Evolutionary conservation across 2,888 invertebrate species (phyloP).

Genomic region (Melinaea marsaeus): DNA sequence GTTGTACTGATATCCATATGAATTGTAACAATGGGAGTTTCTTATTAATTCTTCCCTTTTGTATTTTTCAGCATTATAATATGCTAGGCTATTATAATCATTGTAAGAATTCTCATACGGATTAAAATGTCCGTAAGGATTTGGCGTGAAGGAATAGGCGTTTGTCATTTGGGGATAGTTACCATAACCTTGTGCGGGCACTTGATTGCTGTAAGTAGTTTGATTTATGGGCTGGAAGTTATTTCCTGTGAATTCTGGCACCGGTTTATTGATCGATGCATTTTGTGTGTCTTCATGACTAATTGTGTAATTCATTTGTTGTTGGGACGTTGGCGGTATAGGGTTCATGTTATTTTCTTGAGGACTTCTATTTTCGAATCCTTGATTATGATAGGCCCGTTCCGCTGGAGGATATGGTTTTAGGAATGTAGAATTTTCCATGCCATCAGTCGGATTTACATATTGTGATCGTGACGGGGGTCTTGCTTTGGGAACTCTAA

Average conservation of each 20-base stretch:
- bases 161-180: slow-evolving; percentile 72
- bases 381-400: slow-evolving; percentile 59
- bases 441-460: slow-evolving; percentile 63
- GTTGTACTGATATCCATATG: slow-evolving; percentile 78
- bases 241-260: slow-evolving; percentile 59
- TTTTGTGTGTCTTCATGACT: slow-evolving; percentile 64
- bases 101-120: slow-evolving; percentile 75
- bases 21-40: slow-evolving; percentile 75
- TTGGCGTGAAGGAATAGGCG: slow-evolving; percentile 64
- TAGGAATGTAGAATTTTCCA: slow-evolving; percentile 77
- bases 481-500: slow-evolving; percentile 81
- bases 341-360: slow-evolving; percentile 57
- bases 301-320: slow-evolving; percentile 67
- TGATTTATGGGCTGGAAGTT: slow-evolving; percentile 67
- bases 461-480: slow-evolving; percentile 80
- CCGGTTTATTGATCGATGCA: slow-evolving; percentile 48
- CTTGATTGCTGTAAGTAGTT: slow-evolving; percentile 60
- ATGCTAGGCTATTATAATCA: slow-evolving; percentile 73
- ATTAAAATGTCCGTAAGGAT: slow-evolving; percentile 72
- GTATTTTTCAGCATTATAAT: slow-evolving; percentile 75
- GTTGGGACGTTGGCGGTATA: slow-evolving; percentile 49
- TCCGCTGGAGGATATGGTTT: slow-evolving; percentile 81
- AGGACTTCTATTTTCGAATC: slow-evolving; percentile 67
- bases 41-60: slow-evolving; percentile 73
- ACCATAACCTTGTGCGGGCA: slow-evolving; percentile 66